A percentile compares a stretch with the other conserved stretches of the same genome.
Evolutionary conservation across 23 tunicate genomes (phyloP).

Genomic region (Halocynthia aurantium): DNA sequence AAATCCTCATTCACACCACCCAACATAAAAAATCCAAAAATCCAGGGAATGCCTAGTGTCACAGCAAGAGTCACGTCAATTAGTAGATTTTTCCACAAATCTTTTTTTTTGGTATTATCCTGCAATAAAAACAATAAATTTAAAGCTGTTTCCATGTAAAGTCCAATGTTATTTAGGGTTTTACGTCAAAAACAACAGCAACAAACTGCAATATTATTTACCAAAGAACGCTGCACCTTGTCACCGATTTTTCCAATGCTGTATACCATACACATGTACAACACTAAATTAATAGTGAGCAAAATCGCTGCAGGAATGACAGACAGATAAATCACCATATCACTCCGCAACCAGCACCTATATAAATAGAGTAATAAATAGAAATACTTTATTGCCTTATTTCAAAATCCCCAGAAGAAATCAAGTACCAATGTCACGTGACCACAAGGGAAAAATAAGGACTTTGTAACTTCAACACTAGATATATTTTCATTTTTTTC

Average conservation of each 20-base stretch:
- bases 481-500: too few relatives aligned
- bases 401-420: not conserved
- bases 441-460: too few relatives aligned
- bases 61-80: not conserved
- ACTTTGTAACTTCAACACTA: too few relatives aligned
- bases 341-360: constrained; percentile 24
- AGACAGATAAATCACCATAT: constrained; percentile 6
- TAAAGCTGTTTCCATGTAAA: not conserved
- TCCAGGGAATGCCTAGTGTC: constrained; percentile 20
- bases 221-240: not conserved
- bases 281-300: constrained; percentile 5
- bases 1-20: not conserved
- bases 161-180: too few relatives aligned
- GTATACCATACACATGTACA: constrained; percentile 10
- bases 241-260: not conserved
- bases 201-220: too few relatives aligned
- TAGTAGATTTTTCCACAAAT: not conserved
- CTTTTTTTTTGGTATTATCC: too few relatives aligned
- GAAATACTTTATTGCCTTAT: not conserved
- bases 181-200: too few relatives aligned
- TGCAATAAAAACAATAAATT: too few relatives aligned
- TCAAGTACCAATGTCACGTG: not conserved
- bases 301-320: constrained; percentile 7
- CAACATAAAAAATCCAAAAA: constrained; percentile 4
- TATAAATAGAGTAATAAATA: not conserved